These are phyloP conservation scores for Balanococcus diminutus DNA, from an alignment of 2,888 invertebrate genomes.

Conservation along the genomic window DNA sequence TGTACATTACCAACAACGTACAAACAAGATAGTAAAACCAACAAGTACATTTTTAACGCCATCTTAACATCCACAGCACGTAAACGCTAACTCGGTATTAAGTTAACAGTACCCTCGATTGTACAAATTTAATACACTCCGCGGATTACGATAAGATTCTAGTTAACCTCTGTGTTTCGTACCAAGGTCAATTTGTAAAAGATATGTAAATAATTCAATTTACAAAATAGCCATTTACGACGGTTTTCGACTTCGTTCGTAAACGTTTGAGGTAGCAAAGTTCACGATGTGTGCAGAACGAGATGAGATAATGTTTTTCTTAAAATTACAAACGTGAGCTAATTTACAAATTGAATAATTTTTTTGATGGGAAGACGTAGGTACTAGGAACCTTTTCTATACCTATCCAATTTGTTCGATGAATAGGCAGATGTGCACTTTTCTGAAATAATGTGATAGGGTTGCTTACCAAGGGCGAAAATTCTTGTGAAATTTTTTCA, in stretches of 20 bases:
- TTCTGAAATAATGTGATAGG: too few species aligned
- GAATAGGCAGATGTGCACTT: too few species aligned
- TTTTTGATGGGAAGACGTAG: too few species aligned
- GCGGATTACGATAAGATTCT: slow-evolving; percentile 37
- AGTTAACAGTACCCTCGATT: neutral
- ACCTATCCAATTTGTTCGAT: too few species aligned
- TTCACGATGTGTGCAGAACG: neutral
- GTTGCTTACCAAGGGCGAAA: too few species aligned
- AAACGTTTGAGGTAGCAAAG: neutral
- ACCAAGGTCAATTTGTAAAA: slow-evolving; percentile 45
- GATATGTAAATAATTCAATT: slow-evolving; percentile 27
- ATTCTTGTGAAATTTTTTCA: too few species aligned
- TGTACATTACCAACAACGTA: slow-evolving; percentile 31
- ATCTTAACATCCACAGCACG: slow-evolving; percentile 36
- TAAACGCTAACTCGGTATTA: slow-evolving; percentile 29
- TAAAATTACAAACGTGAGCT: too few species aligned
- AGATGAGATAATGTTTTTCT: too few species aligned
- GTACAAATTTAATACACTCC: slow-evolving; percentile 36
- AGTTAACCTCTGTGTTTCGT: slow-evolving; percentile 44
- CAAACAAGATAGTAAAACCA: slow-evolving; percentile 28
- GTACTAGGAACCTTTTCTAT: too few species aligned
- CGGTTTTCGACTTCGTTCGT: neutral
- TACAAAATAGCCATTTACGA: slow-evolving; percentile 31
- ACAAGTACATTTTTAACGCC: slow-evolving; percentile 36
- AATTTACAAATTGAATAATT: too few species aligned